phyloP scores from a whole-genome alignment of 2,888 invertebrate genomes.

The Liposcelis brunnea region DNA sequence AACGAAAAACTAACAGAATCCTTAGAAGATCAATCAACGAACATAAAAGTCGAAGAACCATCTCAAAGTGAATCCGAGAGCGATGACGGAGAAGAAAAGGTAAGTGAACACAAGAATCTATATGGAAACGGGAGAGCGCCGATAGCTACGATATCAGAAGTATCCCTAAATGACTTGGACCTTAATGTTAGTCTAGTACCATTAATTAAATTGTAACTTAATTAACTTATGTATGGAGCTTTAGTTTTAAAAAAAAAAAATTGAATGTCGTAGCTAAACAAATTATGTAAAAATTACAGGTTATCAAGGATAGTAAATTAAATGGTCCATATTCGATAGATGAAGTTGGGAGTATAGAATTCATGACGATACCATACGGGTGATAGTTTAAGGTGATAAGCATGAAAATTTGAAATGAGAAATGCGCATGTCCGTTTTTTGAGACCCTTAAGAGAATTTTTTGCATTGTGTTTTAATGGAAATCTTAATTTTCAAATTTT shows the following conservation, averaged over 20 bases:
- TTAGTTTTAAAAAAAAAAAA: too few species aligned
- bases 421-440: slow-evolving; percentile 8
- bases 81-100: slow-evolving; percentile 2
- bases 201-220: slow-evolving; percentile 7
- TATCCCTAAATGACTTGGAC: slow-evolving; percentile 22
- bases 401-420: slow-evolving; percentile 22
- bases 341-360: slow-evolving; percentile 39
- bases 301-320: too few species aligned
- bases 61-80: slow-evolving; percentile 13
- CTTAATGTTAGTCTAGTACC: slow-evolving; percentile 14
- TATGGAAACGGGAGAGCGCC: slow-evolving; percentile 27
- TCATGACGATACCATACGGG: slow-evolving; percentile 23
- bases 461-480: slow-evolving; percentile 2
- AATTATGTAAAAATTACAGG: too few species aligned
- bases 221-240: neutral
- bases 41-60: too few species aligned
- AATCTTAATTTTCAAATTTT: too few species aligned
- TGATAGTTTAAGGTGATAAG: slow-evolving; percentile 19
- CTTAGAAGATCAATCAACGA: neutral
- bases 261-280: too few species aligned
- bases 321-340: slow-evolving; percentile 41
- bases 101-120: slow-evolving; percentile 12
- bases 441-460: slow-evolving; percentile 11
- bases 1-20: neutral
- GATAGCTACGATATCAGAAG: slow-evolving; percentile 32